Evolutionary conservation across 2,113 vertebrate species (phyloP).

Genomic region (Pseudonaja textilis): DNA sequence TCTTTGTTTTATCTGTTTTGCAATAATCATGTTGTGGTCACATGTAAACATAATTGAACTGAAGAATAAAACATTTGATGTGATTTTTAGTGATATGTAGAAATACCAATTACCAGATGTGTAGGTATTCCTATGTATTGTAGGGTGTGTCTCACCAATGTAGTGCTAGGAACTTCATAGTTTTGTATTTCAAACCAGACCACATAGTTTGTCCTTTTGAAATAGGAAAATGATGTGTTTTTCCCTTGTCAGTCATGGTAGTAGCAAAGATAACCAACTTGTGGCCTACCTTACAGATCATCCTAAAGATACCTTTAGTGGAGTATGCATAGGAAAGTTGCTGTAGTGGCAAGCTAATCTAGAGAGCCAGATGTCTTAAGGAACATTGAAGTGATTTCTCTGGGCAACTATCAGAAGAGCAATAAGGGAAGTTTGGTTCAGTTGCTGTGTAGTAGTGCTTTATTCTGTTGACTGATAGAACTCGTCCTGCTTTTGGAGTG

Average conservation of each 20-base stretch:
- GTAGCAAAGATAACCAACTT: background rate
- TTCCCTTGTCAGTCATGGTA: background rate
- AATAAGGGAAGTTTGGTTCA: background rate
- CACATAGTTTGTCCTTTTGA: background rate
- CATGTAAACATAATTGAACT: background rate
- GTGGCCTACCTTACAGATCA: background rate
- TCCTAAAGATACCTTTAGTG: background rate
- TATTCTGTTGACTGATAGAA: background rate
- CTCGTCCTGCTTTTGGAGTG: background rate
- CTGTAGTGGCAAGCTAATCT: background rate
- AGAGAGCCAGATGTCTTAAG: background rate
- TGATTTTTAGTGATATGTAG: background rate
- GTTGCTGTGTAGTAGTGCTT: background rate
- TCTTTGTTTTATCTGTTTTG: background rate
- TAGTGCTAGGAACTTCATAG: background rate
- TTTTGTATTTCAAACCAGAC: background rate
- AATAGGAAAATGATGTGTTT: background rate
- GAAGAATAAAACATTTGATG: background rate
- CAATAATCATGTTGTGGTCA: background rate
- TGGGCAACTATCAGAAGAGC: background rate
- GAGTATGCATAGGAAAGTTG: background rate
- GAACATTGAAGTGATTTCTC: background rate
- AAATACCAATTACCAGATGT: background rate
- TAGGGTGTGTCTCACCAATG: background rate
- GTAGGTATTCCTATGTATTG: background rate